Conservation (phyloP, 2,888 invertebrate species). For the Metacarcinus magister region DNA sequence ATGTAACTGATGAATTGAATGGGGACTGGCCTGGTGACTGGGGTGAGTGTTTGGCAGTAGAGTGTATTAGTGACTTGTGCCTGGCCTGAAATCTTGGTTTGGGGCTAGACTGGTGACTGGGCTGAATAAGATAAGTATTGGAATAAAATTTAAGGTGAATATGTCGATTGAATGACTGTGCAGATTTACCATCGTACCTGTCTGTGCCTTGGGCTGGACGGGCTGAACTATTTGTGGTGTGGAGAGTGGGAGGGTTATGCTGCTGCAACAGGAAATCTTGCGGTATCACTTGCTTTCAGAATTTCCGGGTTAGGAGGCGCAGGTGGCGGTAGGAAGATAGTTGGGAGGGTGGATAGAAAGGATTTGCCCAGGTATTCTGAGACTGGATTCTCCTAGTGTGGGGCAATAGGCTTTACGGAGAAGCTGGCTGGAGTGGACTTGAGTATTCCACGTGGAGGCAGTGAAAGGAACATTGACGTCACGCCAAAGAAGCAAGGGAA, state of each 20-base stretch:
- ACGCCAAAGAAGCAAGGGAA: not conserved
- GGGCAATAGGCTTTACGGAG: conserved; percentile 4
- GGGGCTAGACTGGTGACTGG: not conserved
- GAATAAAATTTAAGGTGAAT: not conserved
- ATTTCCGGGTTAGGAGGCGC: not conserved
- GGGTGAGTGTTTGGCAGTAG: not conserved
- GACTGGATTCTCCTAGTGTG: conserved; percentile 30
- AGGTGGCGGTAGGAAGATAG: not conserved
- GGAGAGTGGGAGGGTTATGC: conserved; percentile 16
- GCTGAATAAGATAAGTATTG: not conserved
- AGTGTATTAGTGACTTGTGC: not conserved
- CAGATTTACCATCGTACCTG: not conserved
- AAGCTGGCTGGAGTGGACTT: conserved; percentile 1
- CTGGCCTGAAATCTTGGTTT: not conserved
- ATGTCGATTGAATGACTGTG: not conserved
- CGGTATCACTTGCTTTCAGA: conserved; percentile 41
- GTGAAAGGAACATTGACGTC: conserved; percentile 15
- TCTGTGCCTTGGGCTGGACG: not conserved
- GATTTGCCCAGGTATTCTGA: conserved; percentile 39
- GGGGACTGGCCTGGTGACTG: not conserved
- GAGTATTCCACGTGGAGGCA: not conserved
- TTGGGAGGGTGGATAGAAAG: not conserved
- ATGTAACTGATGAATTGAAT: not conserved
- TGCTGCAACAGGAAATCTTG: conserved; percentile 21
- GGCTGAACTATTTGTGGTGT: not conserved